Evolutionary conservation across 1,140 invertebrate species (phyloP).

Genomic region (Aphis gossypii): DNA sequence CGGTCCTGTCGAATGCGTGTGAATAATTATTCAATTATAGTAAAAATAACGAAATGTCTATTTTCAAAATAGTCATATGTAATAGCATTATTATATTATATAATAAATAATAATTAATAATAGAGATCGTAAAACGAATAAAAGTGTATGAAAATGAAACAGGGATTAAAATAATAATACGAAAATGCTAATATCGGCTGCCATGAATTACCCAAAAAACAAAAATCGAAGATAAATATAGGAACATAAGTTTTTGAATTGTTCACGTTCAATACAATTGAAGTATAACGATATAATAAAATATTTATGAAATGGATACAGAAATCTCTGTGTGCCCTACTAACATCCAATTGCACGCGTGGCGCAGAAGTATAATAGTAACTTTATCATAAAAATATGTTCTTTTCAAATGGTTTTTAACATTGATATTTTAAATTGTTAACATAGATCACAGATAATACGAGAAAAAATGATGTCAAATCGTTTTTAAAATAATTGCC

Average conservation of each 20-base stretch:
- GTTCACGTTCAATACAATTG: not conserved
- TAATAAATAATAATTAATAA: not conserved
- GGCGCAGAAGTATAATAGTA: not conserved
- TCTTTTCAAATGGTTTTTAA: not conserved
- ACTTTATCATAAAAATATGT: not conserved
- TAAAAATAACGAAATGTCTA: not conserved
- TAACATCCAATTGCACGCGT: not conserved
- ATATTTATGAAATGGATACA: not conserved
- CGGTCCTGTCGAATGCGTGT: not conserved
- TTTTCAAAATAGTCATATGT: not conserved
- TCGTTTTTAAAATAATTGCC: not conserved
- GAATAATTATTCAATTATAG: too few relatives aligned
- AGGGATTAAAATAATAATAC: not conserved
- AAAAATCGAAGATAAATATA: not conserved
- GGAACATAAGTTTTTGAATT: not conserved
- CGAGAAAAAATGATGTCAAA: not conserved
- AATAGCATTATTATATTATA: too few relatives aligned
- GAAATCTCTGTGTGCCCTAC: not conserved
- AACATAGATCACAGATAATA: not conserved
- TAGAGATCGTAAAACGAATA: not conserved
- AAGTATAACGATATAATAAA: not conserved
- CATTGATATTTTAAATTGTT: not conserved
- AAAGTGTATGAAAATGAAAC: not conserved
- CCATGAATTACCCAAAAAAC: not conserved
- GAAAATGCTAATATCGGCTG: not conserved